phyloP scores from a whole-genome alignment of 1,140 invertebrate genomes.

The Amyelois transitella region DNA sequence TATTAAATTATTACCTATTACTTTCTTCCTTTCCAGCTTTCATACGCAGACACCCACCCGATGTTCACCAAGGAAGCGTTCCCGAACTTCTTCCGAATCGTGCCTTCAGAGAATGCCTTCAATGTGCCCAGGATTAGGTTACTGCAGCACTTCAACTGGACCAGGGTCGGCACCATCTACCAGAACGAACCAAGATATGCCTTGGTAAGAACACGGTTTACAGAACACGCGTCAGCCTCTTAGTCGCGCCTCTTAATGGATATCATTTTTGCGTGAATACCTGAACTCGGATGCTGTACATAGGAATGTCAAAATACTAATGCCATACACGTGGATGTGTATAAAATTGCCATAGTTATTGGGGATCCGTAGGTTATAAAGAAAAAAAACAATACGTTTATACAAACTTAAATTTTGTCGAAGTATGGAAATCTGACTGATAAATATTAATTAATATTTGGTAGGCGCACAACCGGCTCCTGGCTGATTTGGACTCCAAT shows the following conservation, averaged over 20 bases:
- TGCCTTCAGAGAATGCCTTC: slow-evolving; percentile 96
- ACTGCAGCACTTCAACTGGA: slow-evolving; percentile 96
- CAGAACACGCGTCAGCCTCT: too few species aligned
- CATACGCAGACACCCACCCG: slow-evolving; percentile 98
- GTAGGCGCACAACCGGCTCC: slow-evolving; percentile 94
- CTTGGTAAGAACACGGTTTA: slow-evolving; percentile 84
- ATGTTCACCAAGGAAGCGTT: slow-evolving; percentile 97
- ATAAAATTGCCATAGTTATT: too few species aligned
- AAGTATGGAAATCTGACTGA: too few species aligned
- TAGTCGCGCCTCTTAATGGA: too few species aligned
- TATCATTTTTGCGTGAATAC: too few species aligned
- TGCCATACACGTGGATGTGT: too few species aligned
- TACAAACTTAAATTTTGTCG: too few species aligned
- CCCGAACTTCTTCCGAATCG: slow-evolving; percentile 97
- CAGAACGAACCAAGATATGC: slow-evolving; percentile 97
- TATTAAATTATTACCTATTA: not conserved
- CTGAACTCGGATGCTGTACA: too few species aligned
- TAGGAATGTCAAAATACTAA: too few species aligned
- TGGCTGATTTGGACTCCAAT: slow-evolving; percentile 89
- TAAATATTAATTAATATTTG: too few species aligned
- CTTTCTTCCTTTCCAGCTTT: slow-evolving; percentile 80
- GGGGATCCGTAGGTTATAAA: too few species aligned
- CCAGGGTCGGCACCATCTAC: slow-evolving; percentile 96
- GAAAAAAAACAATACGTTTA: too few species aligned
- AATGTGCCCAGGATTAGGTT: slow-evolving; percentile 93